These are phyloP conservation scores for Empis stercorea DNA, from an alignment of 2,888 invertebrate genomes.

Conservation along the genomic window DNA sequence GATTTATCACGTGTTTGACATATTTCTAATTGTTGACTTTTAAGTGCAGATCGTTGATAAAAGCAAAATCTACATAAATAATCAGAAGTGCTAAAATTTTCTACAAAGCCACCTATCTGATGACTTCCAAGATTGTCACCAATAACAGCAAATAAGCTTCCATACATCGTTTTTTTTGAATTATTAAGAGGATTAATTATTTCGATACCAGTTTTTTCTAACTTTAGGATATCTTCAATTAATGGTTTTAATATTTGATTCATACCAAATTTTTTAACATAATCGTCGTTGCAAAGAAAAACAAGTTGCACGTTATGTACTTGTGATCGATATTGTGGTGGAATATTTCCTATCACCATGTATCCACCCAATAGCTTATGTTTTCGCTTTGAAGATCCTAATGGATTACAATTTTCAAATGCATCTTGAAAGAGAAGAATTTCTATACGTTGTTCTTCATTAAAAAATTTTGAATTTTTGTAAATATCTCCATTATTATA, in stretches of 20 bases:
- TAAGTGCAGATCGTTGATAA: constrained; percentile 1
- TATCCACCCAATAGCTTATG: constrained; percentile 10
- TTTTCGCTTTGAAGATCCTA: constrained; percentile 11
- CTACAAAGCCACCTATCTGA: constrained; percentile 7
- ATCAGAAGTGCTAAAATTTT: constrained; percentile 5
- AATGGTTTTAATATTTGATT: constrained; percentile 2
- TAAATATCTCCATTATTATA: constrained; percentile 7
- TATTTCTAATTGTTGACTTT: no score
- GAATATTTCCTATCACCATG: constrained; percentile 6
- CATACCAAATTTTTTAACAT: constrained; percentile 3
- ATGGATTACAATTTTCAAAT: constrained; percentile 10
- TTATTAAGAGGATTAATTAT: neutral
- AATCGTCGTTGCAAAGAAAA: neutral
- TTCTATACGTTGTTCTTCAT: constrained; percentile 1
- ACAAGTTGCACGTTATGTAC: constrained; percentile 3
- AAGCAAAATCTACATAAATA: constrained; percentile 7
- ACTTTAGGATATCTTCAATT: constrained; percentile 2
- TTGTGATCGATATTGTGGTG: neutral
- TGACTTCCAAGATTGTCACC: constrained; percentile 7
- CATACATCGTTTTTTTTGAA: constrained; percentile 3
- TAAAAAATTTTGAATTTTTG: constrained; percentile 1
- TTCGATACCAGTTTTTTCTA: constrained; percentile 1
- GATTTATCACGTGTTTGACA: constrained; percentile 3
- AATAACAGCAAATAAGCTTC: neutral
- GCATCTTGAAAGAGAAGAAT: constrained; percentile 10